Conservation (phyloP, 1,140 invertebrate genomes). For the Tetragnatha versicolor region DNA sequence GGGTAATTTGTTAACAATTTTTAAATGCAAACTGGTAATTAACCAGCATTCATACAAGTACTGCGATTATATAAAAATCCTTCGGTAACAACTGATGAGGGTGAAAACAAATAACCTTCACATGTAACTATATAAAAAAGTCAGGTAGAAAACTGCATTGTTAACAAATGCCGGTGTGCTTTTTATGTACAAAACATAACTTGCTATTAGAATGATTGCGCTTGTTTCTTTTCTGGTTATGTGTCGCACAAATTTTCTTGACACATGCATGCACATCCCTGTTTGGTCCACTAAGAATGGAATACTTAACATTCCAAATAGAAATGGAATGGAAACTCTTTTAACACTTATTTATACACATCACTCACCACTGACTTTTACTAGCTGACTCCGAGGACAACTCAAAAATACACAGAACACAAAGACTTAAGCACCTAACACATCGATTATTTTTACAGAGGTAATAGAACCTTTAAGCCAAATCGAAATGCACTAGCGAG, state of each 20-base stretch:
- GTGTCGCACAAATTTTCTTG: constrained; percentile 32
- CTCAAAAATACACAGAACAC: too few relatives aligned
- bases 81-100: neutral
- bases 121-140: constrained; percentile 11
- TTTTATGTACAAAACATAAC: constrained; percentile 24
- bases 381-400: neutral
- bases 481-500: too few relatives aligned
- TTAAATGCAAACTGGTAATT: constrained; percentile 22
- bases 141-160: constrained; percentile 33
- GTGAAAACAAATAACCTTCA: constrained; percentile 14
- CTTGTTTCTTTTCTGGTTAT: neutral
- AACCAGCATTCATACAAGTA: neutral
- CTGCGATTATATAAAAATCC: constrained; percentile 4
- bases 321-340: constrained; percentile 32
- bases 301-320: constrained; percentile 20
- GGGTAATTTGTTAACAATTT: neutral
- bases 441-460: neutral
- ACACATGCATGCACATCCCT: constrained; percentile 23
- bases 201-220: neutral
- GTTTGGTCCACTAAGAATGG: constrained; percentile 35
- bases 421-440: too few relatives aligned
- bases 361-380: constrained; percentile 8
- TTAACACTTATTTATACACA: constrained; percentile 1
- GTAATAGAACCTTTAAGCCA: neutral
- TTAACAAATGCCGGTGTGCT: constrained; percentile 17